These are phyloP conservation scores for Epirrhoe alternata DNA, from an alignment of 2,888 invertebrate species.

Conservation along the genomic window DNA sequence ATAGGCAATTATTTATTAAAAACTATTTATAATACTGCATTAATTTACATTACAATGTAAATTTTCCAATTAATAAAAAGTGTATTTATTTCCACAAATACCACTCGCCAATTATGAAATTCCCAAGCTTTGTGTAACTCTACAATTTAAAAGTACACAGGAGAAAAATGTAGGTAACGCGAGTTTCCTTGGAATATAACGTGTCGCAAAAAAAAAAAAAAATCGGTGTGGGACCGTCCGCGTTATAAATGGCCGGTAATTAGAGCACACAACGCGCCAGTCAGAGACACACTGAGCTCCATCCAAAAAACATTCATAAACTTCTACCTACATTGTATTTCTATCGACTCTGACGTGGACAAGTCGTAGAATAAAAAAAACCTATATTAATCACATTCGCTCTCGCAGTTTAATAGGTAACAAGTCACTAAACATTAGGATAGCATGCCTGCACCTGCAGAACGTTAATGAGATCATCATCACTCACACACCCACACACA, in stretches of 20 bases:
- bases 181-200: slow-evolving; percentile 67
- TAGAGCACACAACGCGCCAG: slow-evolving; percentile 65
- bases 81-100: neutral
- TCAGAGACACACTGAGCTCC: slow-evolving; percentile 48
- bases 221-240: slow-evolving; percentile 71
- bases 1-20: no score
- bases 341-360: neutral
- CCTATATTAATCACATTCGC: no score
- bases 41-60: neutral
- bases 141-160: slow-evolving; percentile 14
- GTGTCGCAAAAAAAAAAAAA: slow-evolving; percentile 72
- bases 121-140: slow-evolving; percentile 6
- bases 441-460: no score
- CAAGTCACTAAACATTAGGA: no score
- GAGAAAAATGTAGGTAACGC: slow-evolving; percentile 36
- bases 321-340: neutral
- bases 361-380: no score
- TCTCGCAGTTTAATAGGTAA: no score
- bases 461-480: no score
- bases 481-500: no score
- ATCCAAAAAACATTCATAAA: neutral
- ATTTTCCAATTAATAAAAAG: neutral
- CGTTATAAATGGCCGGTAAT: slow-evolving; percentile 81
- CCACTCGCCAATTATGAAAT: slow-evolving; percentile 15
- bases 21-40: no score